These are phyloP conservation scores for Origma solitaria DNA, from an alignment of 2,113 vertebrate genomes.

Conservation along the genomic window DNA sequence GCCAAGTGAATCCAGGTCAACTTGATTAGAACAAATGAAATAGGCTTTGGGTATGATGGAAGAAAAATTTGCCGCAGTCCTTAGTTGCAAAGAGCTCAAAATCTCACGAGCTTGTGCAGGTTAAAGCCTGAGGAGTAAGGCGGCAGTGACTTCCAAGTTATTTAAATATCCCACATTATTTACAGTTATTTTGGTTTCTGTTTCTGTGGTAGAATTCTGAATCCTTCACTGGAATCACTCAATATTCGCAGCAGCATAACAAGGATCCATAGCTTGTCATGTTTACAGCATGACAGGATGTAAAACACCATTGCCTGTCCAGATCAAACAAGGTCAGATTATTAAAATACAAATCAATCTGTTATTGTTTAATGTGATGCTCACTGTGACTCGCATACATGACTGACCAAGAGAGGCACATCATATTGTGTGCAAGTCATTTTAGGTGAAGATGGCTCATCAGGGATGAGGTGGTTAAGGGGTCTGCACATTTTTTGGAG, in stretches of 20 bases:
- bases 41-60: neutral
- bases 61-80: neutral
- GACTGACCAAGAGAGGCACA: neutral
- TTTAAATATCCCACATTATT: neutral
- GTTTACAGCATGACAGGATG: neutral
- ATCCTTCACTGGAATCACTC: neutral
- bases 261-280: neutral
- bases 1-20: slow-evolving; percentile 46
- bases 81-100: neutral
- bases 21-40: slow-evolving; percentile 37
- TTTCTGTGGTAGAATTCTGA: neutral
- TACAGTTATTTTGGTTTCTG: neutral
- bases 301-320: slow-evolving; percentile 3
- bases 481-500: neutral
- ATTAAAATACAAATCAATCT: slow-evolving; percentile 53
- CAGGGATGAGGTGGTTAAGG: neutral
- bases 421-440: neutral
- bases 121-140: neutral
- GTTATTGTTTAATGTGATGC: neutral
- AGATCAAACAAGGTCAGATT: slow-evolving; percentile 29
- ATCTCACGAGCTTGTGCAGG: neutral
- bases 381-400: neutral
- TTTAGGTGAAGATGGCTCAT: neutral
- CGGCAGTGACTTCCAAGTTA: neutral
- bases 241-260: neutral